Evolutionary conservation across 2,113 vertebrate genomes (phyloP).

Genomic region (Spea multiplicata): DNA sequence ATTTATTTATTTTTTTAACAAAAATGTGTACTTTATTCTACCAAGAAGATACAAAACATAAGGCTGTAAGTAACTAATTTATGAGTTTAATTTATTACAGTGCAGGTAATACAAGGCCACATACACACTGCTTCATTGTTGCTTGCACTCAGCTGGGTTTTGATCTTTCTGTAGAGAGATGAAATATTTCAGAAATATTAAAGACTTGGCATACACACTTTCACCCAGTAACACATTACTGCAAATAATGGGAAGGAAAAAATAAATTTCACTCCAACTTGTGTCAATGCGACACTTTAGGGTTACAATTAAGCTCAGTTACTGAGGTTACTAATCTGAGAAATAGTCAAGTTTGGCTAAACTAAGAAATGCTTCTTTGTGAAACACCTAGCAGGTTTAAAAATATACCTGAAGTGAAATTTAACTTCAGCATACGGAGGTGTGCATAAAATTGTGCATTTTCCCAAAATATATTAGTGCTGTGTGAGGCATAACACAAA

Average conservation of each 20-base stretch:
- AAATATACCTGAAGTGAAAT: no score
- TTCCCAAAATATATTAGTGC: conserved; percentile 13
- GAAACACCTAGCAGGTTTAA: no score
- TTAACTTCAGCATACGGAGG: not conserved
- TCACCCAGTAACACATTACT: no score
- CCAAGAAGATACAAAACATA: conserved; percentile 99
- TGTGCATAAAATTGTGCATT: conserved; percentile 1
- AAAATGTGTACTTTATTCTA: conserved; percentile 89
- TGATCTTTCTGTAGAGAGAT: conserved; percentile 87
- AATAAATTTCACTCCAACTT: no score
- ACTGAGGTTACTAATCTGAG: no score
- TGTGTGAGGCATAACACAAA: conserved; percentile 28
- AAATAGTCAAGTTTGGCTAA: no score
- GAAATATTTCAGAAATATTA: not conserved
- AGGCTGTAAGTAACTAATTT: conserved; percentile 96
- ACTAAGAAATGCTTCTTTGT: no score
- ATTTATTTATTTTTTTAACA: conserved; percentile 73
- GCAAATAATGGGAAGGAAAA: no score
- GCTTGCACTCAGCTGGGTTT: conserved; percentile 96
- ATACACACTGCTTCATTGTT: conserved; percentile 87
- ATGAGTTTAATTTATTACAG: conserved; percentile 92
- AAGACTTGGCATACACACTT: no score
- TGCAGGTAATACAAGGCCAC: conserved; percentile 91
- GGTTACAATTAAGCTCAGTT: no score
- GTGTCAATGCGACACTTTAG: no score